Conservation (phyloP, 1,140 invertebrate genomes). For the Belonocnema kinseyi region DNA sequence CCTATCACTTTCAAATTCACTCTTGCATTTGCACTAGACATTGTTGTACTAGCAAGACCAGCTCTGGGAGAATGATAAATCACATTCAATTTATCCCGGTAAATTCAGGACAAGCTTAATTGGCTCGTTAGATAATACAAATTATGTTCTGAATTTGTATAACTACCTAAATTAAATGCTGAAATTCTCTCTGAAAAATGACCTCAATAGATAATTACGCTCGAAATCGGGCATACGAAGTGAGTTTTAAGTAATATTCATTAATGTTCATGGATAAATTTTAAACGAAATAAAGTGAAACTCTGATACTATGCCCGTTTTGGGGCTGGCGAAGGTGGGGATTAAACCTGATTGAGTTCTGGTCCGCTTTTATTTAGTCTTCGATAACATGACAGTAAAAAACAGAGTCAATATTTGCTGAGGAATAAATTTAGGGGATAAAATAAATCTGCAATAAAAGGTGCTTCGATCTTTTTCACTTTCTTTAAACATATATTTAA, state of each 20-base stretch:
- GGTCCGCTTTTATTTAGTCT: no score
- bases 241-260: neutral
- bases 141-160: constrained; percentile 5
- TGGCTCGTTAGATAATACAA: constrained; percentile 1
- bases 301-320: no score
- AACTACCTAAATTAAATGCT: no score
- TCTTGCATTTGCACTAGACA: neutral
- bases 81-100: neutral
- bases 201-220: neutral
- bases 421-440: no score
- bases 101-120: neutral
- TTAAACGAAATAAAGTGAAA: no score
- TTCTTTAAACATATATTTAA: no score
- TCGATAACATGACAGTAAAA: no score
- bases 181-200: neutral
- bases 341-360: no score
- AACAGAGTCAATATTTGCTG: no score
- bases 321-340: no score
- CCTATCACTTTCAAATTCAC: neutral
- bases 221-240: neutral
- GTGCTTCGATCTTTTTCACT: no score
- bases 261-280: neutral
- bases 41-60: neutral
- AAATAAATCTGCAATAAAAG: no score
- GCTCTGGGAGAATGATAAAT: neutral